Conservation (phyloP, 1,140 invertebrate genomes). For the Rhagoletis pomonella region DNA sequence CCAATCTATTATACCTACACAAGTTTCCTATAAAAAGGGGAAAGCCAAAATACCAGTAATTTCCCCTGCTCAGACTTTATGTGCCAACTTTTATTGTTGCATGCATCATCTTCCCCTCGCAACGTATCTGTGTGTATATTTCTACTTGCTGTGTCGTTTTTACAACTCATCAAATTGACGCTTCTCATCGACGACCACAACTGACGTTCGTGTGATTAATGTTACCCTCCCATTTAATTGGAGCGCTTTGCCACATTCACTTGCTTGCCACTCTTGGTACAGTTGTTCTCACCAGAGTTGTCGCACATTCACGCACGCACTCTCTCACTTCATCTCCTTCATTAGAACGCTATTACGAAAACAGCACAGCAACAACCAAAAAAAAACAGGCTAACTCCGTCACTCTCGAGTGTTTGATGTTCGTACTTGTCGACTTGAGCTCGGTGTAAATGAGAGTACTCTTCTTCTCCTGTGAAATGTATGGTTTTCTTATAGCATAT, state of each 20-base stretch:
- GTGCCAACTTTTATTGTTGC: not conserved
- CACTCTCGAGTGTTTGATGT: not conserved
- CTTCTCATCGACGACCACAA: conserved; percentile 39
- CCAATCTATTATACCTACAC: not conserved
- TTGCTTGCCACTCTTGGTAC: not conserved
- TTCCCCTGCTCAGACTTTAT: not conserved
- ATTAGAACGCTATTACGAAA: not conserved
- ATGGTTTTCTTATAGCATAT: conserved; percentile 8
- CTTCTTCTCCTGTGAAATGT: not conserved
- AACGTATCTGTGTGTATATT: not conserved
- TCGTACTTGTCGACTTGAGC: not conserved
- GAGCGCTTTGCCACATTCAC: not conserved
- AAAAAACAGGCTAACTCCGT: conserved; percentile 9
- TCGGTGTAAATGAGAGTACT: conserved; percentile 31
- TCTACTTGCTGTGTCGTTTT: conserved; percentile 28
- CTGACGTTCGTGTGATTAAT: conserved; percentile 50
- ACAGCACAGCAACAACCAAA: not conserved
- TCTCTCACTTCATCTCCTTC: not conserved
- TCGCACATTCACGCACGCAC: not conserved
- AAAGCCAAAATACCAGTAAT: not conserved
- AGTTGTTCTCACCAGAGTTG: conserved; percentile 18
- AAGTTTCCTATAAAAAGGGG: conserved; percentile 56
- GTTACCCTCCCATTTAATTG: conserved; percentile 49
- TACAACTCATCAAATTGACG: conserved; percentile 41
- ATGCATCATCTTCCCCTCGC: conserved; percentile 33